These are phyloP conservation scores for Epizoanthus rinbou DNA, from an alignment of 92 coral and sea anemone species.

Conservation along the genomic window DNA sequence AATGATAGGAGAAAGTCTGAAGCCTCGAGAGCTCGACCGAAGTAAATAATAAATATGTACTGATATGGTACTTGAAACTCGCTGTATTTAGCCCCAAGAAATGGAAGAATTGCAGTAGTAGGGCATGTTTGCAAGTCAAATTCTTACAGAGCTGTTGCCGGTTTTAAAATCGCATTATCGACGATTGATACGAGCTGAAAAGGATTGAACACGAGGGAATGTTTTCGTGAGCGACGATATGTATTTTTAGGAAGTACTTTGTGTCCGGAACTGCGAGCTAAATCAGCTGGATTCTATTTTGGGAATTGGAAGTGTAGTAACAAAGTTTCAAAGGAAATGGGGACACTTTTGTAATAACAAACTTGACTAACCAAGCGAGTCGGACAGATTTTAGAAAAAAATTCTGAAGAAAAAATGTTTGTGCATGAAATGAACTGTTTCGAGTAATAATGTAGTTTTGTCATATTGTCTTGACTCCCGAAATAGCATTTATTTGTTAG, in stretches of 20 bases:
- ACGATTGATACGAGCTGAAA: neutral
- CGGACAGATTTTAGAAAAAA: constrained; percentile 25
- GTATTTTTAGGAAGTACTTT: neutral
- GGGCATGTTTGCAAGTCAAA: neutral
- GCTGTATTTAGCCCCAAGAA: constrained; percentile 28
- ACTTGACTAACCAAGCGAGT: constrained; percentile 7
- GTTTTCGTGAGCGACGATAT: constrained; percentile 19
- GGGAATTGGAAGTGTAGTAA: constrained; percentile 24
- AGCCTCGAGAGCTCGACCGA: constrained; percentile 77
- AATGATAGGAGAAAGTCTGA: constrained; percentile 74
- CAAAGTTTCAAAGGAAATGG: constrained; percentile 19
- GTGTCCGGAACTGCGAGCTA: constrained; percentile 26
- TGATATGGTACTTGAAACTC: constrained; percentile 18
- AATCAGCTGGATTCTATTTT: constrained; percentile 42
- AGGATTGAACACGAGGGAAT: neutral
- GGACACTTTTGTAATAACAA: constrained; percentile 43
- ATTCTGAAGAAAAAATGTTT: neutral
- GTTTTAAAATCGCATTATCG: neutral
- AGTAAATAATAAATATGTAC: constrained; percentile 39
- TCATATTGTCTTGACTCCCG: neutral
- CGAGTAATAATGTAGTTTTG: neutral
- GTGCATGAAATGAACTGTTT: constrained; percentile 15
- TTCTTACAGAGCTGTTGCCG: neutral
- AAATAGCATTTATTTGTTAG: constrained; percentile 19
- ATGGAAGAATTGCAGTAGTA: neutral